Conservation (phyloP, 2,797 vertebrate genomes). For the Paedocypris micromegethes region DNA sequence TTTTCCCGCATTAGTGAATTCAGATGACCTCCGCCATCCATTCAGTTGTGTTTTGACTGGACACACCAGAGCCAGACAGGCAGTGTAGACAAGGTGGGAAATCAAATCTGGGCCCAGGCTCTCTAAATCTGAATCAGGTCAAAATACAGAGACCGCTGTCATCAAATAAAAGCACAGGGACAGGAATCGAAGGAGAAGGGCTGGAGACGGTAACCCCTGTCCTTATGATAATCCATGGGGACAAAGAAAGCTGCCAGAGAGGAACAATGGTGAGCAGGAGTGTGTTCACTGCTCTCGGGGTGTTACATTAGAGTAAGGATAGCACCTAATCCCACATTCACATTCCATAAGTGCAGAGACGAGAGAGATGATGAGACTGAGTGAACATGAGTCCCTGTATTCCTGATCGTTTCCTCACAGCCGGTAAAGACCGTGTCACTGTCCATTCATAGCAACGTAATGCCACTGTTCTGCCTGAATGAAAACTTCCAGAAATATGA, state of each 20-base stretch:
- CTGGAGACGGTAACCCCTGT: constrained; percentile 52
- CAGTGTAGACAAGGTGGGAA: constrained; percentile 53
- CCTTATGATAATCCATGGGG: constrained; percentile 59
- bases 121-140: constrained; percentile 30
- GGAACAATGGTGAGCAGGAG: constrained; percentile 55
- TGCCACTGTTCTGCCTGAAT: neutral
- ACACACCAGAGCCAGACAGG: constrained; percentile 5
- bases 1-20: too few relatives aligned
- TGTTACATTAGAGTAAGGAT: constrained; percentile 56
- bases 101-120: constrained; percentile 21
- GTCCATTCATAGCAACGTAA: neutral
- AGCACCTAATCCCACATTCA: constrained; percentile 63
- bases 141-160: constrained; percentile 37
- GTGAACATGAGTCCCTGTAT: constrained; percentile 24
- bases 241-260: constrained; percentile 53
- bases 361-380: constrained; percentile 47
- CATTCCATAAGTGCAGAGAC: constrained; percentile 71
- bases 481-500: neutral
- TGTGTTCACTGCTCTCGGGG: constrained; percentile 56
- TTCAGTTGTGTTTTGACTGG: constrained; percentile 8
- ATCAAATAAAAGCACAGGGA: constrained; percentile 33
- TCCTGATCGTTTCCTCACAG: constrained; percentile 43
- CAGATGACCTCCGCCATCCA: neutral
- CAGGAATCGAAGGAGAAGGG: constrained; percentile 30
- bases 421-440: neutral